Percentiles rank a stretch among this genome's conserved stretches.
Evolutionary conservation across 2,113 vertebrate species (phyloP).

Genomic region (Gobio gobio): DNA sequence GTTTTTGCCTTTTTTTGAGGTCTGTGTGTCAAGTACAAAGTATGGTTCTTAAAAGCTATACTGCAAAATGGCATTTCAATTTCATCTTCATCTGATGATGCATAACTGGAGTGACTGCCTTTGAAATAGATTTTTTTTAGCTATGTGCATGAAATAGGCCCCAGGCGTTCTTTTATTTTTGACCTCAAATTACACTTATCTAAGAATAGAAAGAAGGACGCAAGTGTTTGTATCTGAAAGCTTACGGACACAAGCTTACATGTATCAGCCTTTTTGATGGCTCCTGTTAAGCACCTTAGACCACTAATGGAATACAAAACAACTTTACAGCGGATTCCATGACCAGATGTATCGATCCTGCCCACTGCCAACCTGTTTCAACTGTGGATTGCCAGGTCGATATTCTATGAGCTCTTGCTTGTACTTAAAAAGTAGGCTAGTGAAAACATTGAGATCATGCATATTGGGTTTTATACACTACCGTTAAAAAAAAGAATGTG

Average conservation of each 20-base stretch:
- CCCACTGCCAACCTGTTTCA: slow-evolving; percentile 57
- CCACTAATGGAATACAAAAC: slow-evolving; percentile 71
- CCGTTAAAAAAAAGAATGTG: neutral
- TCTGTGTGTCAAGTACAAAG: neutral
- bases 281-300: slow-evolving; percentile 60
- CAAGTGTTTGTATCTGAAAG: neutral
- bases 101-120: slow-evolving; percentile 25
- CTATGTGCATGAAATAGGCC: slow-evolving; percentile 31
- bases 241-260: neutral
- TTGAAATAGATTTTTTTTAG: neutral
- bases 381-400: slow-evolving; percentile 63
- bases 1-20: slow-evolving; percentile 14
- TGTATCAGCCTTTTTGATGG: slow-evolving; percentile 60
- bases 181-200: slow-evolving; percentile 39
- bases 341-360: slow-evolving; percentile 69
- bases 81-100: slow-evolving; percentile 32
- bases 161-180: slow-evolving; percentile 3
- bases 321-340: slow-evolving; percentile 62
- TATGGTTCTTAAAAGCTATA: slow-evolving; percentile 8
- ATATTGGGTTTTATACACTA: neutral
- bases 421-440: slow-evolving; percentile 41
- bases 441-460: slow-evolving; percentile 10
- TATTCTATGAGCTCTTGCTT: slow-evolving; percentile 61
- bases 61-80: slow-evolving; percentile 37
- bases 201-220: slow-evolving; percentile 34